These are phyloP conservation scores for Aethes cnicana DNA, from an alignment of 2,888 invertebrate genomes.

Conservation along the genomic window DNA sequence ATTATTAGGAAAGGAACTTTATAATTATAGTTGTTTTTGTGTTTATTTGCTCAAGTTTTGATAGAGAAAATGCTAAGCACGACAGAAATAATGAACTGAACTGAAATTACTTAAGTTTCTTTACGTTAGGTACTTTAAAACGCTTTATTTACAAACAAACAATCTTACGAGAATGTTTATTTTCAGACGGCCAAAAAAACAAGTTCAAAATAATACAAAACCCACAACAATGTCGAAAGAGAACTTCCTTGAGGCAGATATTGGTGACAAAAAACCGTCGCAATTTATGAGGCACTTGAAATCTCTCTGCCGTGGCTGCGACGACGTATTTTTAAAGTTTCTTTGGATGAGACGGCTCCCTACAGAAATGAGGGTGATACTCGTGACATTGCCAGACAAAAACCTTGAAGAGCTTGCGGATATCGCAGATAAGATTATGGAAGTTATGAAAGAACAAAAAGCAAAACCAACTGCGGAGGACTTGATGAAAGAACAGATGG, in stretches of 20 bases:
- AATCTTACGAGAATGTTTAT: no score
- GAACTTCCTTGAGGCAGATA: neutral
- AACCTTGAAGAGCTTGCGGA: neutral
- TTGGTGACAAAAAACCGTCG: constrained; percentile 4
- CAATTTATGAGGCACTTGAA: neutral
- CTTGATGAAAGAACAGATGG: no score
- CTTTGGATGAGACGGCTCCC: constrained; percentile 4
- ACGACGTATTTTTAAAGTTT: neutral
- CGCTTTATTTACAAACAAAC: no score
- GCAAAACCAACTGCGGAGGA: neutral
- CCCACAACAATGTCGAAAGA: neutral
- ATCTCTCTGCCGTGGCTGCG: neutral
- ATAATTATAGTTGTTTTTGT: no score
- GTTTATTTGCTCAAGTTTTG: no score
- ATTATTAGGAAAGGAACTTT: no score
- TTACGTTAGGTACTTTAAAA: no score
- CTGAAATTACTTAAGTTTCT: no score
- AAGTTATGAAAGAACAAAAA: neutral
- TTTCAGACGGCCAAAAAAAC: no score
- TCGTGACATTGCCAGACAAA: neutral
- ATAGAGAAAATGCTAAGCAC: no score
- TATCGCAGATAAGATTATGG: constrained; percentile 5
- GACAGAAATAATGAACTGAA: no score
- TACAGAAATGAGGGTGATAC: neutral
- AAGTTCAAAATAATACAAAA: no score